Conservation (phyloP, 1,140 invertebrate species). For the Neodiprion lecontei region DNA sequence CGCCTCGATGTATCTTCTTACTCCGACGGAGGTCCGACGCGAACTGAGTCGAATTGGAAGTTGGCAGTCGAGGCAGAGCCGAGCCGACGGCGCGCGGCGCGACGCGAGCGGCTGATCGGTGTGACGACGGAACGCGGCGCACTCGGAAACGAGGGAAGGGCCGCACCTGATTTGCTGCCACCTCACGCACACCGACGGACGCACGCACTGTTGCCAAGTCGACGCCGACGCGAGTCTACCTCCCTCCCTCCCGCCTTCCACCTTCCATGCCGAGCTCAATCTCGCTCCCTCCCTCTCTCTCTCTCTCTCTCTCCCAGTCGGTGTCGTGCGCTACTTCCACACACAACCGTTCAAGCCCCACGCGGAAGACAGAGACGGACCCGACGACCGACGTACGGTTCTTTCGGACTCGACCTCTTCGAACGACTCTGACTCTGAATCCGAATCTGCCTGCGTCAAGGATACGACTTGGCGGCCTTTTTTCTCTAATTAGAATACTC, state of each 20-base stretch:
- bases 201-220: constrained; percentile 30
- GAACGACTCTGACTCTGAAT: too few relatives aligned
- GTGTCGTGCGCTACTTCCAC: too few relatives aligned
- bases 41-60: constrained; percentile 39
- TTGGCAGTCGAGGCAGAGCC: background rate
- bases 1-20: constrained; percentile 20
- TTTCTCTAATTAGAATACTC: too few relatives aligned
- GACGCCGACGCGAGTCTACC: background rate
- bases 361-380: too few relatives aligned
- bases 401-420: too few relatives aligned
- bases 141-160: constrained; percentile 18
- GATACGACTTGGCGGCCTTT: too few relatives aligned
- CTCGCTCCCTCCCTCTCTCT: too few relatives aligned
- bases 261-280: background rate
- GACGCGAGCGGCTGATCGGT: too few relatives aligned
- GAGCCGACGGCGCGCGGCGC: constrained; percentile 24
- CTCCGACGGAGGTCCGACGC: constrained; percentile 49
- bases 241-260: constrained; percentile 1
- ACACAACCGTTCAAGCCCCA: too few relatives aligned
- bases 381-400: too few relatives aligned
- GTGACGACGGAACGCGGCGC: background rate
- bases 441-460: too few relatives aligned
- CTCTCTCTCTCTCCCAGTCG: too few relatives aligned
- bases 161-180: constrained; percentile 29
- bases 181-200: constrained; percentile 11